phyloP scores from a whole-genome alignment of 2,797 vertebrate species.

The Triplophysa yarkandensis region DNA sequence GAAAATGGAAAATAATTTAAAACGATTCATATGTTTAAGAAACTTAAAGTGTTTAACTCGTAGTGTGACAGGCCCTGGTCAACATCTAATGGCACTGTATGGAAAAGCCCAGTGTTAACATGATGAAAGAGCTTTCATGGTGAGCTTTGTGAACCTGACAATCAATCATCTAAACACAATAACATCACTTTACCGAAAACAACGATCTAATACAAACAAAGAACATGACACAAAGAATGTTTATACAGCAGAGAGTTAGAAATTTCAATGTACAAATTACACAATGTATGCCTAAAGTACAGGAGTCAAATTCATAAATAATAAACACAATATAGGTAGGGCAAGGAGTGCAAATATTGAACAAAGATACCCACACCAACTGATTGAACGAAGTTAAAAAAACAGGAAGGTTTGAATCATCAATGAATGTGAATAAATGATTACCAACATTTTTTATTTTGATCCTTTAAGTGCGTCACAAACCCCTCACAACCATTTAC shows the following conservation, averaged over 20 bases:
- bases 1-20: too few relatives aligned
- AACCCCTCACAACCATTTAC: not conserved
- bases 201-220: not conserved
- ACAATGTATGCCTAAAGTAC: too few relatives aligned
- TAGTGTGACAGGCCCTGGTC: not conserved
- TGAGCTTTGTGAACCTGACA: not conserved
- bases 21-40: not conserved
- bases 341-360: not conserved
- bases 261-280: not conserved
- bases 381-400: not conserved
- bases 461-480: not conserved
- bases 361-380: not conserved
- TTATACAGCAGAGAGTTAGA: not conserved
- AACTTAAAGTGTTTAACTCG: not conserved
- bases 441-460: not conserved
- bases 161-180: not conserved
- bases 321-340: not conserved
- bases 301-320: too few relatives aligned
- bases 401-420: not conserved
- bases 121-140: not conserved
- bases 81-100: not conserved
- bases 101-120: not conserved
- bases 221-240: too few relatives aligned
- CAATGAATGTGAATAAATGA: not conserved
- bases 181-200: not conserved